Base-by-base conservation (phyloP, 2,888 invertebrate genomes). In the Steinernema hermaphroditum region DNA sequence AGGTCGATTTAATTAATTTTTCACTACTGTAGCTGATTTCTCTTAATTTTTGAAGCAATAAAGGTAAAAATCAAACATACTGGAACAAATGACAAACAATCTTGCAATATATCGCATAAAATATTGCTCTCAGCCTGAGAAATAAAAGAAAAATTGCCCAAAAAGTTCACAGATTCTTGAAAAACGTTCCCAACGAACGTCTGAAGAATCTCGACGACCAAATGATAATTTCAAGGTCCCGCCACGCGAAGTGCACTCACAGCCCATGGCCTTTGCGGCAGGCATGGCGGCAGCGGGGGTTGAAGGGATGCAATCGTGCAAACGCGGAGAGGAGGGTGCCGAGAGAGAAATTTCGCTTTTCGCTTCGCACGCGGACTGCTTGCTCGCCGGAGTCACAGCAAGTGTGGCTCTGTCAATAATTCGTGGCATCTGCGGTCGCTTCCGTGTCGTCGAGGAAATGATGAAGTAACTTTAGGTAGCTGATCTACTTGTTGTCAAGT, bases 341-440 rank as follows among this genome's bases (percentile, higher is more conserved):
- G 62, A 62, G 62, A 62, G 62, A 29, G 62, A 62, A 62, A 62
- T 62, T 62, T 32, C 62, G 27, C 62, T 62, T 54, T 62, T 62
- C 34, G 62, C 62, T 16, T 32, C 32, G 62, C 62, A 62, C 27
- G 62, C 54, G 54, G 1, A 19, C n/a, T 16, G 32, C 62, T 14
- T 29, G 16, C 8, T 12, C 62, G 29, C 4, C 34, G 22, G 54
- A 22, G 22, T 16, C 22, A 16, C 62, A 32, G 62, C 62, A 34
- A 27, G 32, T 1, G 62, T n/a, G 32, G 62, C 62, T 62, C 32
- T 62, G 62, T 62, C 62, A 62, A 62, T 62, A 62, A 32, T 6
- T 27, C 62, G 37, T 37, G 37, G 37, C n/a, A 37, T 37, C 37
- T 37, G 37, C 37, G 37, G 37, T 37, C 12, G 37, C 37, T 12